Base-by-base conservation (phyloP, 2,888 invertebrate genomes). In the Dichetophora obliterata region DNA sequence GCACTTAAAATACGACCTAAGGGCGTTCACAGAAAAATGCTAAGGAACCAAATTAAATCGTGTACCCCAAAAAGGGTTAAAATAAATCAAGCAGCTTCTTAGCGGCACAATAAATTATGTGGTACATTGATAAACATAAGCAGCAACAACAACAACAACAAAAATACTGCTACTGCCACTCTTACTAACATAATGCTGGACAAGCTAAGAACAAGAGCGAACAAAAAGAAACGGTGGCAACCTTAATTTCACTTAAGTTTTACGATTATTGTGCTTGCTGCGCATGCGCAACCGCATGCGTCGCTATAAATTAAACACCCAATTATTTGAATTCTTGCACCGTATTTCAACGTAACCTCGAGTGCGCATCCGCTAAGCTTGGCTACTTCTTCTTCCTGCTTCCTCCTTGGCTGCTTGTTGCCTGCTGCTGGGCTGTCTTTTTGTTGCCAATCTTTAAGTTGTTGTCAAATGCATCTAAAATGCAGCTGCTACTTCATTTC, bases 291-390 rank as follows among this genome's bases (percentile, higher is more conserved):
- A 66, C 65, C 63, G 43, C 34, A 14, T 73, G 69, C 78, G 77
- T 78, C 79, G 76, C 79, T 75, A 86, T 86, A 86, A 86, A 86
- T 86, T 86, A 86, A 86, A 85, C 83, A 84, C 78, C 78, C 85
- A 86, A 85, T 84, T 85, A 86, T 86, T 86, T 86, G 85, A 85
- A 86, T 86, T 86, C 86, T 76, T 68, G 48, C 78, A 74, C 79
- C 77, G 61, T 37, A 61, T 27, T 61, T 34, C 6, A 59, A 27
- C 24, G 57, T 24, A 9, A 59, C 27, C 57, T 59, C 57, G 57
- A 59, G 57, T 22, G 57, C 27, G 57, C 57, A 11, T 27, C 24
- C 57, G 27, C 27, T 59, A 24, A 59, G 57, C 24, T 27, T 14
- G 27, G 11, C 57, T 22, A 24, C 57, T 19, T 59, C 22, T 9